Base-by-base conservation (phyloP, 2,888 invertebrate species). In the Scaptodrosophila latifasciaeformis region DNA sequence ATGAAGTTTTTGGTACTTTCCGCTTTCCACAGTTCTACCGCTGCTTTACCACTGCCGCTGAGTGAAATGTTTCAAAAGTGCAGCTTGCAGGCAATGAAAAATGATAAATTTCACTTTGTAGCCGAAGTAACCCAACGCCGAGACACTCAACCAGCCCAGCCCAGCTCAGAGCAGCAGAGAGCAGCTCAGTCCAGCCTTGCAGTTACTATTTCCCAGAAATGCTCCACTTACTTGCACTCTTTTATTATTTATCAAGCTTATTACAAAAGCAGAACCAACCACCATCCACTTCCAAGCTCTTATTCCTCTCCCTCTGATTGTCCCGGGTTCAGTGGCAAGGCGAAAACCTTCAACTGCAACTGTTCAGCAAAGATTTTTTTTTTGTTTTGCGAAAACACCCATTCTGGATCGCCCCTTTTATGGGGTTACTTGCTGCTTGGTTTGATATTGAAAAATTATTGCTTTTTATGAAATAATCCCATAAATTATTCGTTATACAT, bases 401-500 rank as follows among this genome's bases (percentile, higher is more conserved):
- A 72, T 57, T 6, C 27, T 17, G 44, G 40, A 30, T 29, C 15
- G 45, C 15, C 27, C 19, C 42, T 21, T 46, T 40, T 10, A 1
- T 7, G 27, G 29, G 40, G 19, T 27, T 15, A 42, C 27, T 65
- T 43, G 59, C 56, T 71, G 79, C 72, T 76, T 71, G 62, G 81
- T 70, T 74, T 76, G 75, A 81, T 76, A 76, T 76, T 81, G 76
- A 77, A 77, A 77, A 79, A 77, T 77, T 81, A 81, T 77, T 77
- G 76, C 76, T 79, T 81, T 77, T 76, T 79, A 81, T 76, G 79
- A 78, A 76, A 81, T 78, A 72, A 81, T 77, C 77, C 61, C 74
- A 77, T 77, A 77, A 77, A 81, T 77, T 81, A 77, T 77, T 81
- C 76, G 75, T 76, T 78, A 81, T 81, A 81, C 81, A 81, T 76